Conservation (phyloP, 2,797 vertebrate species). For the Meriones psammophilus region DNA sequence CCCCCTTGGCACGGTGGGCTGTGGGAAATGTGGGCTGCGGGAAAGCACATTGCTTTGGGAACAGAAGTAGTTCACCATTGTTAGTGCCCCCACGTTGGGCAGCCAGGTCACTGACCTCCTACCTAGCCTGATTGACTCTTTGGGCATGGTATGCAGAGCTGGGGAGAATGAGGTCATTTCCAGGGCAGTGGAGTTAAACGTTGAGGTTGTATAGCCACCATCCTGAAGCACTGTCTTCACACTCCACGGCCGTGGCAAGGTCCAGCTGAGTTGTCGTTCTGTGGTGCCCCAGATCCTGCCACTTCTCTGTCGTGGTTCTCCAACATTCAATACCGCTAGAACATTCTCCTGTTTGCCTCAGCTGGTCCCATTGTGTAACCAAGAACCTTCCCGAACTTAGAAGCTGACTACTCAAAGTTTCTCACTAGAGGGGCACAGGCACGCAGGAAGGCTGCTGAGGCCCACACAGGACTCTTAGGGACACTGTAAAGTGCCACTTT, state of each 20-base stretch:
- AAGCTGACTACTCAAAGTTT: neutral
- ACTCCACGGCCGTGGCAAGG: neutral
- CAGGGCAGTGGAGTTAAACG: neutral
- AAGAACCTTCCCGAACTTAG: neutral
- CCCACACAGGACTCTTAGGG: neutral
- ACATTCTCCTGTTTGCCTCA: neutral
- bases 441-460: neutral
- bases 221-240: neutral
- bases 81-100: no score
- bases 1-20: neutral
- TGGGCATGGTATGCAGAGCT: neutral
- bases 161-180: neutral
- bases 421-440: neutral
- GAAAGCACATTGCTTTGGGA: neutral
- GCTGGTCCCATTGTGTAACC: neutral
- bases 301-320: neutral
- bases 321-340: neutral
- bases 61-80: neutral
- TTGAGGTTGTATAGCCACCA: neutral
- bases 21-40: neutral
- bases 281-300: neutral
- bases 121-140: neutral
- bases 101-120: neutral
- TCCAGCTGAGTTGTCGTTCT: neutral
- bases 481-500: neutral